These are phyloP conservation scores for Lottia gigantea DNA, from an alignment of 2,888 invertebrate species.

Conservation along the genomic window DNA sequence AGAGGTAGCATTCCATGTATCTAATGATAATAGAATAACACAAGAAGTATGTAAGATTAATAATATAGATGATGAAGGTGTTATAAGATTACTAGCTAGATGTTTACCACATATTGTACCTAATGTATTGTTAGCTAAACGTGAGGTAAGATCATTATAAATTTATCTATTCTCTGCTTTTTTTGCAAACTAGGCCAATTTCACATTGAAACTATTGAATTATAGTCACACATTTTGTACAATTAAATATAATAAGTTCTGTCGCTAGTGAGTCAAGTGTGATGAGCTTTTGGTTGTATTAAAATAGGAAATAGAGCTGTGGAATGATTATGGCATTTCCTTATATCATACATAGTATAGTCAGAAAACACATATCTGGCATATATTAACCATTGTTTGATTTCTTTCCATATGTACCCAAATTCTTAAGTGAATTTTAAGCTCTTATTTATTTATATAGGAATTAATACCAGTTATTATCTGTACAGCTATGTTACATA, in stretches of 20 bases:
- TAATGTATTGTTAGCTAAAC: conserved; percentile 77
- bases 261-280: too few relatives aligned
- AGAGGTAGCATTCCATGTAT: conserved; percentile 65
- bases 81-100: conserved; percentile 72
- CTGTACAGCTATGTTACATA: conserved; percentile 74
- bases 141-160: conserved; percentile 70
- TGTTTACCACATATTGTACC: conserved; percentile 76
- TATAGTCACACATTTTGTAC: too few relatives aligned
- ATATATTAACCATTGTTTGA: too few relatives aligned
- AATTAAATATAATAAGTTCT: too few relatives aligned
- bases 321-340: neutral
- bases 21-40: conserved; percentile 66
- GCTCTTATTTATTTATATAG: conserved; percentile 46
- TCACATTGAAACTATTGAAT: too few relatives aligned
- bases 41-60: conserved; percentile 63
- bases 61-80: conserved; percentile 51
- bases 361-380: neutral
- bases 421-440: neutral
- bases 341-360: neutral
- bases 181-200: too few relatives aligned
- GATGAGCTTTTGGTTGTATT: neutral
- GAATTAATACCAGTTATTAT: conserved; percentile 78
- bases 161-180: too few relatives aligned
- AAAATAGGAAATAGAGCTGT: neutral
- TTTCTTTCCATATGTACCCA: too few relatives aligned